Evolutionary conservation across 2,113 vertebrate genomes (phyloP).

Genomic region (Rhinoderma darwinii): DNA sequence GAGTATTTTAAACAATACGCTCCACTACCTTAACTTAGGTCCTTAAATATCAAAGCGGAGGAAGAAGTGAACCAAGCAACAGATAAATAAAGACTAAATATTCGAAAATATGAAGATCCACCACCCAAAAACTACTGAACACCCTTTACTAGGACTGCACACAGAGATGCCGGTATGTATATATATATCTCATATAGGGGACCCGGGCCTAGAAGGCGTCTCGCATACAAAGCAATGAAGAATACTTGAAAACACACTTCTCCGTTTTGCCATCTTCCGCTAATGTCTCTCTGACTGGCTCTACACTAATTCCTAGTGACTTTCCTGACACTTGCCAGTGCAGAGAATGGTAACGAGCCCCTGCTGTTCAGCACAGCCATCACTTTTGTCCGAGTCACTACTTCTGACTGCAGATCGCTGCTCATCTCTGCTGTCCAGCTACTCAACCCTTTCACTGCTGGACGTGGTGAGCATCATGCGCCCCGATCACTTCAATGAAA

Average conservation of each 20-base stretch:
- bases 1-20: no score
- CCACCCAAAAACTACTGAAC: no score
- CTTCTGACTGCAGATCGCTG: conserved; percentile 43
- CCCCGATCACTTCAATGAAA: no score
- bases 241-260: not conserved
- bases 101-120: no score
- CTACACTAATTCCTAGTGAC: not conserved
- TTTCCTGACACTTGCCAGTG: conserved; percentile 17
- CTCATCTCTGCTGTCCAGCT: conserved; percentile 20
- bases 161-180: not conserved
- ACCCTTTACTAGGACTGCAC: not conserved
- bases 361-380: conserved; percentile 8
- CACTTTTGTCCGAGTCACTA: conserved; percentile 44
- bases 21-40: no score
- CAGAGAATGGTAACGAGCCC: conserved; percentile 35
- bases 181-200: not conserved
- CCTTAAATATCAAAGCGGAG: no score
- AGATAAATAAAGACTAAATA: no score
- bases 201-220: no score
- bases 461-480: not conserved
- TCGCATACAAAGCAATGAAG: not conserved
- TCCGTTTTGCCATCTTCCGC: not conserved
- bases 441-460: not conserved
- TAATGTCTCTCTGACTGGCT: conserved; percentile 48
- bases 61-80: no score